Evolutionary conservation across 2,888 invertebrate species (phyloP).

Genomic region (Oscheius sp.): DNA sequence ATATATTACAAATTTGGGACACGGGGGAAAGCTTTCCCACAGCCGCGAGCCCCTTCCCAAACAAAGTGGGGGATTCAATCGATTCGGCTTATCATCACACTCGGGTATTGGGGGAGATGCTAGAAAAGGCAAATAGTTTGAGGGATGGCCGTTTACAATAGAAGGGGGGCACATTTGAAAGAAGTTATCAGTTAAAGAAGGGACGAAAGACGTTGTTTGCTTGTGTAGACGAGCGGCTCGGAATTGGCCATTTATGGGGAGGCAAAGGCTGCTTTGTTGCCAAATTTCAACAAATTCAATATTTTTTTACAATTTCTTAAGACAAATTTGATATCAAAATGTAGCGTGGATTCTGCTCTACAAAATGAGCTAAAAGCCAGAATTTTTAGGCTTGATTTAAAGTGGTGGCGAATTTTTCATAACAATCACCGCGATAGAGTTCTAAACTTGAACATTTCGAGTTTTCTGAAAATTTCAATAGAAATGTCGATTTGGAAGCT

Average conservation of each 20-base stretch:
- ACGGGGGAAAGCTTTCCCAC: background rate
- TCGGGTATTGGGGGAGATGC: background rate
- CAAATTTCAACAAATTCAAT: conserved; percentile 28
- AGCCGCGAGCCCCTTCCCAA: conserved; percentile 1
- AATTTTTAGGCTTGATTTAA: no score
- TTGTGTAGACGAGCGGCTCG: no score
- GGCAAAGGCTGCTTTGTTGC: background rate
- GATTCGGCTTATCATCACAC: conserved; percentile 7
- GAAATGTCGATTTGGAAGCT: no score
- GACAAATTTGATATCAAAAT: no score
- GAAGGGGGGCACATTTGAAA: background rate
- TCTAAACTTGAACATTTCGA: no score
- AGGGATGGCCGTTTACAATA: background rate
- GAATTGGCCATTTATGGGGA: background rate
- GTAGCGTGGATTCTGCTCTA: no score
- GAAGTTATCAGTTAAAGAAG: conserved; percentile 1
- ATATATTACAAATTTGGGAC: background rate
- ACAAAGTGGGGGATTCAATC: background rate
- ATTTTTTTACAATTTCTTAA: no score
- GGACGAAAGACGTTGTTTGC: no score
- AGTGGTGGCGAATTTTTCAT: no score
- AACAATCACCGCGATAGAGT: no score
- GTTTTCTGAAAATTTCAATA: no score
- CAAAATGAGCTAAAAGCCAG: no score
- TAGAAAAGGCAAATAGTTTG: conserved; percentile 6